Base-by-base conservation (phyloP, 1,140 invertebrate genomes). In the Aphelenchoides besseyi region DNA sequence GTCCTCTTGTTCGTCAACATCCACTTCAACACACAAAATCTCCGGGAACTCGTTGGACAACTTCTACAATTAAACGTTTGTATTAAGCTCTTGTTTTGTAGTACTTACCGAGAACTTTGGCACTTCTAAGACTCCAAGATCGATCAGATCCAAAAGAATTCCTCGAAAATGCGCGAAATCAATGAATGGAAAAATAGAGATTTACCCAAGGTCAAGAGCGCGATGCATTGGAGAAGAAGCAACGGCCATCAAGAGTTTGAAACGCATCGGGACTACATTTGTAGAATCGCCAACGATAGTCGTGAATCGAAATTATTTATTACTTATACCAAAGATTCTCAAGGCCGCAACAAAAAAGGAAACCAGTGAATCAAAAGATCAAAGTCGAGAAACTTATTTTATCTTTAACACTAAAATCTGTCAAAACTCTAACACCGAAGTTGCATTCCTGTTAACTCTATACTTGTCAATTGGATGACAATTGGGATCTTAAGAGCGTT, bases 141-240 rank as follows among this genome's bases (percentile, higher is more conserved):
- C 75, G n/a, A 93, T 78, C 12, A 97, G 89, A 83, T 98, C 95
- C 32, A 95, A 76, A 0, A 95, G 78, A 8, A 97, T 87, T 70
- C 90, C 93, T 94, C 85, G 75, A 90, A 89, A 82, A 80, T 80
- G 69, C n/a, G 33, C 16, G 16, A 61, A 61, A 61, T 30, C 16
- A 61, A 61, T 28, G 59, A 61, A 61, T 61, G 16, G 30, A 35
- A 30, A 16, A 18, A 18, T 2, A n/a, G n/a, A 18, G 18, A n/a
- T 26, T 61, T 61, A 36, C 59, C 59, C 16, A 61, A 36, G 16
- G 30, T n/a, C 30, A 61, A 30, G 30, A 61, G n/a, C 26, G 59
- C 59, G 8, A 48, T 26, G 75, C 74, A 75, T 57, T 75, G 74
- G 23, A 75, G 30, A 2, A 77, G 12, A 16, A 75, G 35, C n/a